Conservation (phyloP, 2,888 invertebrate genomes). For the Netelia melanura region DNA sequence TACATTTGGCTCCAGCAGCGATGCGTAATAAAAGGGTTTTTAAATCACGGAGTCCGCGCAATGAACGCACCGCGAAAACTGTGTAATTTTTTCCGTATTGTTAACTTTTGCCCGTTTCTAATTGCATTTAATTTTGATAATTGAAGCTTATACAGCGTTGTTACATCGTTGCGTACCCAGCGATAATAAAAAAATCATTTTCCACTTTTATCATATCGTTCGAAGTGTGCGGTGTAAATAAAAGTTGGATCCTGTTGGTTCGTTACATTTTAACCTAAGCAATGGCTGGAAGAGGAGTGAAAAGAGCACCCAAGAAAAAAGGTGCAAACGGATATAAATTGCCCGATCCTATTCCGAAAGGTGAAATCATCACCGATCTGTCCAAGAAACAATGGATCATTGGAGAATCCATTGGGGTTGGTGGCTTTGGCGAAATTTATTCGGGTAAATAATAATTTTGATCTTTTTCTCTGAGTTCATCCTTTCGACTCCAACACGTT, state of each 20-base stretch:
- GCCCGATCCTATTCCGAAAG: slow-evolving; percentile 90
- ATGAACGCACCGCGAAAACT: background rate
- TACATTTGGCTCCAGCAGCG: no score
- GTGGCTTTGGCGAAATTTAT: slow-evolving; percentile 98
- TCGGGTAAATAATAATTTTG: slow-evolving; percentile 86
- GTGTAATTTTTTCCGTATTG: background rate
- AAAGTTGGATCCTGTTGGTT: background rate
- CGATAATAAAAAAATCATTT: background rate
- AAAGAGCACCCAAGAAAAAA: slow-evolving; percentile 76
- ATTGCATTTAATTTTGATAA: background rate
- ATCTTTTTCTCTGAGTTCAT: background rate
- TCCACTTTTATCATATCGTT: background rate
- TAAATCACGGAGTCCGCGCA: background rate
- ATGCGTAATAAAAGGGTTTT: background rate
- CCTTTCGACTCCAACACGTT: background rate
- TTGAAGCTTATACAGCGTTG: background rate
- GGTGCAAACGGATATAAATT: slow-evolving; percentile 86
- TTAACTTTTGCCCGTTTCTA: background rate
- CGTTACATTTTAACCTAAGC: slow-evolving; percentile 38
- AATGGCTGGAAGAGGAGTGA: slow-evolving; percentile 61
- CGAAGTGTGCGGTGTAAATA: background rate
- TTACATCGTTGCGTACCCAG: background rate
- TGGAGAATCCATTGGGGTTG: slow-evolving; percentile 94
- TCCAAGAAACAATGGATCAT: slow-evolving; percentile 93
- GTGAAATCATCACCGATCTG: slow-evolving; percentile 92